These are phyloP conservation scores for Merodon equestris DNA, from an alignment of 2,888 invertebrate genomes.

Conservation along the genomic window DNA sequence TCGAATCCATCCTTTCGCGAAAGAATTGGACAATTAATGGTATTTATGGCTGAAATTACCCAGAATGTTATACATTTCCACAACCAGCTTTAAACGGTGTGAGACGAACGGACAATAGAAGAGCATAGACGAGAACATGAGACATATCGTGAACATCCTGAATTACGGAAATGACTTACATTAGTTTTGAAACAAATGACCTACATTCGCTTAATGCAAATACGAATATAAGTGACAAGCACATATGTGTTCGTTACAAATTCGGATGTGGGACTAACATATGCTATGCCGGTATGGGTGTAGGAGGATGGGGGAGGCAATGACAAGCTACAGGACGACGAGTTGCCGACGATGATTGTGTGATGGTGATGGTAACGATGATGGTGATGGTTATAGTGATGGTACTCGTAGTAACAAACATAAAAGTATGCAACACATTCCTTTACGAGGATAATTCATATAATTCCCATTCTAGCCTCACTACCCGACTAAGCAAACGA, in stretches of 20 bases:
- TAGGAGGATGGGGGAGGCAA: no score
- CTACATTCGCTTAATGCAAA: conserved; percentile 55
- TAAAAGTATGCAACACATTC: conserved; percentile 40
- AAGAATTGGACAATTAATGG: conserved; percentile 38
- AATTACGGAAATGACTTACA: conserved; percentile 51
- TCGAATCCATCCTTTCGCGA: conserved; percentile 8
- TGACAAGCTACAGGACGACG: neutral
- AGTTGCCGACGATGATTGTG: neutral
- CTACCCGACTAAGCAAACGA: no score
- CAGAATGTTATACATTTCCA: conserved; percentile 5
- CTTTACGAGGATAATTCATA: conserved; percentile 45
- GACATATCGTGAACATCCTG: conserved; percentile 33
- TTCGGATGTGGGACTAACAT: conserved; percentile 13
- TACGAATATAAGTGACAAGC: conserved; percentile 45
- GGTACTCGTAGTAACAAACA: conserved; percentile 38
- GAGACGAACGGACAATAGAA: no score
- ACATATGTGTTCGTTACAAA: conserved; percentile 36
- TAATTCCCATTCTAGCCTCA: no score
- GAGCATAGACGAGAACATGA: neutral
- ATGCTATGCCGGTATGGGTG: no score
- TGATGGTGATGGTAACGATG: neutral
- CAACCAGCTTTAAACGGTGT: no score
- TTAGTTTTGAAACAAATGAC: conserved; percentile 46
- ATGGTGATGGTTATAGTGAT: conserved; percentile 1
- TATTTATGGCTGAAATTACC: conserved; percentile 28